Conservation (phyloP, 2,113 vertebrate species). For the Bucco capensis region DNA sequence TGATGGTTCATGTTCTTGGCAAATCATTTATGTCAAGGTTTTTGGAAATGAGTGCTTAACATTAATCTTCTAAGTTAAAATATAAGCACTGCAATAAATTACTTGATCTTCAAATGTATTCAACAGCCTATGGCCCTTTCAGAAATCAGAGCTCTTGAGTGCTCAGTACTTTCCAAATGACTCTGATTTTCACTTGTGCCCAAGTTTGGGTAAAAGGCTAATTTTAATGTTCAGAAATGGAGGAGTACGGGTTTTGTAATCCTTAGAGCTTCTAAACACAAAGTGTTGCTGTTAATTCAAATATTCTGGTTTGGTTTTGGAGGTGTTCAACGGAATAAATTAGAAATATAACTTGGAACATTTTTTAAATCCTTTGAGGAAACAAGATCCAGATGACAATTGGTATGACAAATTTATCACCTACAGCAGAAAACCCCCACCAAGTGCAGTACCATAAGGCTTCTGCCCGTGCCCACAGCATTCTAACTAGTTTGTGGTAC, state of each 20-base stretch:
- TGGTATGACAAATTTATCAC: background rate
- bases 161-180: conserved; percentile 7
- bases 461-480: background rate
- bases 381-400: background rate
- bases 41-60: background rate
- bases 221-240: conserved; percentile 8
- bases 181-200: background rate
- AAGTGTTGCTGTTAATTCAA: background rate
- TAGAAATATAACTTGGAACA: background rate
- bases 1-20: background rate
- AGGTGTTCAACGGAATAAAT: background rate
- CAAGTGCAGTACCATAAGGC: background rate
- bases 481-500: background rate
- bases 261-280: background rate
- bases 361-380: background rate
- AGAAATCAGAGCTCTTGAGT: background rate
- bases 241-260: background rate
- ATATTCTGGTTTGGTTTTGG: background rate
- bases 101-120: background rate
- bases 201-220: background rate
- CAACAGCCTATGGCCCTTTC: background rate
- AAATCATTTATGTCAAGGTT: background rate
- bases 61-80: background rate
- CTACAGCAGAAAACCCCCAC: background rate
- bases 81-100: background rate